Percentiles rank a stretch among this genome's conserved stretches.
Conservation (phyloP, 2,797 vertebrate genomes). For the Telmatherina bonti region DNA sequence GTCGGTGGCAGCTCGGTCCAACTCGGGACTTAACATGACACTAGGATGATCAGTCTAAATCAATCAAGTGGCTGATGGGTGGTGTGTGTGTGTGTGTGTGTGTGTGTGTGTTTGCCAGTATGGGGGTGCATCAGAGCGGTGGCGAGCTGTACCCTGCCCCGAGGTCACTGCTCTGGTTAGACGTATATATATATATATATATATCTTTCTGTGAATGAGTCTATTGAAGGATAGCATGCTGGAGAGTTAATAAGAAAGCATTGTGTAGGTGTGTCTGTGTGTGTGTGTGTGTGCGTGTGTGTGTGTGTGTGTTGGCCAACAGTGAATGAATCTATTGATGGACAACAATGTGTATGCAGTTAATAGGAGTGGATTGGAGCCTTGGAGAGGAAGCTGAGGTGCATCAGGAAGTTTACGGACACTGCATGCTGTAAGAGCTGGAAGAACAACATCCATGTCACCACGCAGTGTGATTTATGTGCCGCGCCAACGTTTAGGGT, state of each 20-base stretch:
- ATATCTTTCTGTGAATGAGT: constrained; percentile 52
- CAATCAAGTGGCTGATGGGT: constrained; percentile 53
- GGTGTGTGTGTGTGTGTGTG: constrained; percentile 36
- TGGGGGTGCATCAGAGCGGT: constrained; percentile 30
- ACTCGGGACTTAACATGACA: constrained; percentile 52
- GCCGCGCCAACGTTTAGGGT: background rate
- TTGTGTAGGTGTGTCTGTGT: constrained; percentile 36
- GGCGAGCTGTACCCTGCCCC: constrained; percentile 53
- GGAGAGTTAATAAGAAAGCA: constrained; percentile 52
- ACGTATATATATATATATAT: too few species aligned
- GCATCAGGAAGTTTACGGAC: constrained; percentile 23
- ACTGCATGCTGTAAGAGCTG: background rate
- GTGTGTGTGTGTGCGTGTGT: constrained; percentile 20
- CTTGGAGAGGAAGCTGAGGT: constrained; percentile 21
- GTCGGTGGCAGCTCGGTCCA: constrained; percentile 52
- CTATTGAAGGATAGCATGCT: constrained; percentile 47
- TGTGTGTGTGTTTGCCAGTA: constrained; percentile 36
- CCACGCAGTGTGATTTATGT: background rate
- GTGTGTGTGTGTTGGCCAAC: constrained; percentile 2
- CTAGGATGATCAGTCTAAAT: constrained; percentile 65
- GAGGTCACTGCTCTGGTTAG: constrained; percentile 43
- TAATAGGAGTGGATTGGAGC: background rate
- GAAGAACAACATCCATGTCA: background rate
- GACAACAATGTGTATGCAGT: constrained; percentile 16
- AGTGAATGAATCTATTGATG: constrained; percentile 39